Evolutionary conservation across 1,140 invertebrate genomes (phyloP).

Genomic region (Branchinecta lindahli): DNA sequence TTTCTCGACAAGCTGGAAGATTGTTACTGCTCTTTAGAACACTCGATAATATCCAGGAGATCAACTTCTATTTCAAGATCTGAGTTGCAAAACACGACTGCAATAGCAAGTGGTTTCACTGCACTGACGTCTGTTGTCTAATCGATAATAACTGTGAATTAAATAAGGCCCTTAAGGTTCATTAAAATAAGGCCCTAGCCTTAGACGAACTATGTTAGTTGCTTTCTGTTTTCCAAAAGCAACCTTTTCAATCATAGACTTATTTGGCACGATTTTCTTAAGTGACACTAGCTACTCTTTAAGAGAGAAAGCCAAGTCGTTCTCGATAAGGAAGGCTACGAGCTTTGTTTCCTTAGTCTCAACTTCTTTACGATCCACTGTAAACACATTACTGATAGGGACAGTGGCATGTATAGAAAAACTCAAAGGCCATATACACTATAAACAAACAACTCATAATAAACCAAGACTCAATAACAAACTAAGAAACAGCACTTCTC

Average conservation of each 20-base stretch:
- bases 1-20: constrained; percentile 5
- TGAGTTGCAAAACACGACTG: constrained; percentile 5
- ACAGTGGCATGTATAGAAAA: too few species aligned
- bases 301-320: constrained; percentile 5
- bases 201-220: neutral
- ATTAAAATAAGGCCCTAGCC: constrained; percentile 8
- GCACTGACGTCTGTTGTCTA: constrained; percentile 1
- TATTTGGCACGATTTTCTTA: neutral
- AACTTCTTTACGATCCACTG: constrained; percentile 1
- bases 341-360: neutral
- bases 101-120: constrained; percentile 1
- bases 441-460: too few species aligned
- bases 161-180: neutral
- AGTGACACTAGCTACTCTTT: neutral
- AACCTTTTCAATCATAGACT: constrained; percentile 5
- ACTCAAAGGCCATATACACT: too few species aligned
- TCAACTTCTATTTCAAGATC: constrained; percentile 1
- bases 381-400: constrained; percentile 5
- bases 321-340: constrained; percentile 1
- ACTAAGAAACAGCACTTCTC: too few species aligned
- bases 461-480: too few species aligned
- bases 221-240: constrained; percentile 8
- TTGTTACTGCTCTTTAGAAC: constrained; percentile 4
- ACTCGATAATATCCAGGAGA: constrained; percentile 1
- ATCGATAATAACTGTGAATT: constrained; percentile 6